Base-by-base conservation (phyloP, 2,113 vertebrate genomes). In the Pterophyllum scalare region DNA sequence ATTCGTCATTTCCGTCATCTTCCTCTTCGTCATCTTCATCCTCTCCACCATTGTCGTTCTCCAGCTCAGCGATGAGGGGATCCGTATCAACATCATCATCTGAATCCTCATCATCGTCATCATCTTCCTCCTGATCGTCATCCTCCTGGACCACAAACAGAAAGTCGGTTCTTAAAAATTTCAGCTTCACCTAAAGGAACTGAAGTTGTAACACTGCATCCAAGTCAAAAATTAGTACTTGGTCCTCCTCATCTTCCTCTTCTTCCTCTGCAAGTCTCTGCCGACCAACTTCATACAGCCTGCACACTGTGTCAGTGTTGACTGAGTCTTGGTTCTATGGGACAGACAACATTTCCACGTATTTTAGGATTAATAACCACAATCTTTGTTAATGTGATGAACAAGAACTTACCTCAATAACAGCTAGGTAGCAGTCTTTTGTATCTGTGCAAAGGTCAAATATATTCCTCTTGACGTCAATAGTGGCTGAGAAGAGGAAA, bases 371-470 rank as follows among this genome's bases (percentile, higher is more conserved):
- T 56, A 64, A 74, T 77, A 6, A 56, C 46, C 6, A 0, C 10
- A 78, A 76, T 3, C 6, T 5, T 22, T 4, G 9, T 4, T 70
- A 15, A 7, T 5, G n/a, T 9, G 46, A 54, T 31, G 67, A 12
- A 46, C n/a, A 31, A 8, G 43, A 65, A 40, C 49, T 93, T 96
- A 99, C 98, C 97, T 99, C 98, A 82, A 99, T 99, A 67, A 99
- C 98, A 88, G 98, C 98, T 70, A 99, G 95, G 88, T 99, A 99
- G 93, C 98, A 99, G 93, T 99, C 98, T 93, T 99, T 99, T 79
- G 98, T 98, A 92, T 99, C 98, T n/a, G 98, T 99, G 94, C 98
- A 99, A 59, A 99, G 92, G 92, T 99, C 98, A 94, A 99, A 99
- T 91, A 99, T 99, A 86, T 99, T 99, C 91, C 97, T 94, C 93